Evolutionary conservation across 2,113 vertebrate species (phyloP).

Genomic region (Benitochromis conjunctus): DNA sequence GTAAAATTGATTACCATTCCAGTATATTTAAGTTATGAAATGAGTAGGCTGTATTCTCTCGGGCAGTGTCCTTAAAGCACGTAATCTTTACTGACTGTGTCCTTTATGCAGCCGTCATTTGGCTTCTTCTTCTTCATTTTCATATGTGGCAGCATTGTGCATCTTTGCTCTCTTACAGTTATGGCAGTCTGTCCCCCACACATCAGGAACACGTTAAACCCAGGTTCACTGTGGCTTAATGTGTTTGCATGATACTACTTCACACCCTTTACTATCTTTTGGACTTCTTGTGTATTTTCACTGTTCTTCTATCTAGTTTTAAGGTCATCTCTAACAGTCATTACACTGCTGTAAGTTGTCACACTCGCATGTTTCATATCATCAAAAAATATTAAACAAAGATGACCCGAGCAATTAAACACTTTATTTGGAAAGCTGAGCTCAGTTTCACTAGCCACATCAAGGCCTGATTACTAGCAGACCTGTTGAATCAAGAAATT

Average conservation of each 20-base stretch:
- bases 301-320: not conserved
- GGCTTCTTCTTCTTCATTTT: not conserved
- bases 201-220: not conserved
- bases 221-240: not conserved
- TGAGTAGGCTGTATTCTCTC: not conserved
- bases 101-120: not conserved
- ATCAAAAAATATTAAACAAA: not conserved
- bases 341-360: not conserved
- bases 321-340: not conserved
- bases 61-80: not conserved
- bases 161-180: not conserved
- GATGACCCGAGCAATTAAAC: not conserved
- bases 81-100: not conserved
- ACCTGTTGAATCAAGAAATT: not conserved
- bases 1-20: not conserved
- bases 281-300: not conserved
- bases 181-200: not conserved
- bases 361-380: not conserved
- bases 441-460: not conserved
- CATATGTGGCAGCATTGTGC: not conserved
- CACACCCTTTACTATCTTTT: not conserved
- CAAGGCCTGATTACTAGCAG: not conserved
- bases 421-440: not conserved
- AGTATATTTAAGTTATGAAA: not conserved
- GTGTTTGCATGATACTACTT: not conserved